Base-by-base conservation (phyloP, 53 echinoderm and acorn worm species). In the Hippasteria phrygiana region DNA sequence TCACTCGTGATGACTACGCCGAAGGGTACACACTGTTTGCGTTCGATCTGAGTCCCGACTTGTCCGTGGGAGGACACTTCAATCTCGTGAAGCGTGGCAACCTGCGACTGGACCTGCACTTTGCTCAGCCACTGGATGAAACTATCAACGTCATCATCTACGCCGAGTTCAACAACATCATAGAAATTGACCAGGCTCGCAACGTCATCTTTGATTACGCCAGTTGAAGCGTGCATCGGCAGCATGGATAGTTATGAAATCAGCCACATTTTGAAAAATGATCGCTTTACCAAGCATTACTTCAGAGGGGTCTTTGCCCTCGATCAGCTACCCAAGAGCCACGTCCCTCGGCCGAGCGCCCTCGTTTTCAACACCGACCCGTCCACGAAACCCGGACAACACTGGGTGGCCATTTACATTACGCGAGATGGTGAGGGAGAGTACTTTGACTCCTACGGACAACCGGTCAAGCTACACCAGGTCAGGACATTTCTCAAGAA, bases 401-500 rank as follows among this genome's bases (percentile, higher is more conserved):
- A 95, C 71, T 95, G 92, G 92, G 77, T 95, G 22, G 93, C 83
- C 1, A 64, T 94, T 26, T 94, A 69, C 53, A 63, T 88, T 10
- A 31, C 43, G 3, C 7, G 5, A 1, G 55, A 84, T 54, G 95
- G 93, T 22, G 69, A 59, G 31, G 75, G 72, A n/a, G 89, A 93
- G 10, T 91, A 69, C 27, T 93, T 93, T 45, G 92, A 95, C 41
- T 93, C 95, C 2, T 93, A 88, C 27, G 93, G 95, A n/a, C 36
- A 55, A 27, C 90, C 87, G 29, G 83, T 92, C 0, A 63, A 37
- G 14, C 2, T 64, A 1, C 27, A 0, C 33, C 62, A 62, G 34
- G 51, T 92, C 18, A 35, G 16, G 12, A 12, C 69, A 18, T n/a
- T 78, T 20, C 34, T 92, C 13, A 8, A 73, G 43, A 67, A 62